Evolutionary conservation across 2,888 invertebrate species (phyloP).

Genomic region (Zygaena filipendulae): DNA sequence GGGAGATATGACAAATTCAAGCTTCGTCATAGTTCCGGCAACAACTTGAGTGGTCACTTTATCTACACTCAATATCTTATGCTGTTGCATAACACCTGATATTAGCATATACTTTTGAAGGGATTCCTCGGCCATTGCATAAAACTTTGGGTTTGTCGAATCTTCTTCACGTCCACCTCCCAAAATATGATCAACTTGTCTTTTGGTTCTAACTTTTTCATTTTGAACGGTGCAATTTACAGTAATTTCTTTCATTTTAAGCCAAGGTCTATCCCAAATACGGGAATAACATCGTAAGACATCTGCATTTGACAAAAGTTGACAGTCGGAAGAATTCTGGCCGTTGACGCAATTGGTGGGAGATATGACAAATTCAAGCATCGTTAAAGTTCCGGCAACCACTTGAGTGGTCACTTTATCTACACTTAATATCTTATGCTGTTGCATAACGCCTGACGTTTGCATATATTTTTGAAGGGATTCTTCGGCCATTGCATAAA

Average conservation of each 20-base stretch:
- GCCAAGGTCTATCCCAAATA: slow-evolving; percentile 71
- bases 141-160: slow-evolving; percentile 8
- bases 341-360: slow-evolving; percentile 34
- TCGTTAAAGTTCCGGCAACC: slow-evolving; percentile 46
- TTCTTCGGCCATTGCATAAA: slow-evolving; percentile 21
- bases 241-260: slow-evolving; percentile 34
- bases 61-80: slow-evolving; percentile 26
- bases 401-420: slow-evolving; percentile 38
- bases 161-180: slow-evolving; percentile 17
- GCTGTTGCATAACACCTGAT: slow-evolving; percentile 11
- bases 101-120: slow-evolving; percentile 21
- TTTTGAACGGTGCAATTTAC: slow-evolving; percentile 17
- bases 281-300: slow-evolving; percentile 38
- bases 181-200: slow-evolving; percentile 3
- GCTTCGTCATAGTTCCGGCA: slow-evolving; percentile 36
- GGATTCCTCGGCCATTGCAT: slow-evolving; percentile 16
- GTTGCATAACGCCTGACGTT: slow-evolving; percentile 11
- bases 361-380: slow-evolving; percentile 31
- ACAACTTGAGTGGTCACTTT: slow-evolving; percentile 47
- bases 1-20: slow-evolving; percentile 33
- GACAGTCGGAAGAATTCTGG: background rate
- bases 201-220: slow-evolving; percentile 3
- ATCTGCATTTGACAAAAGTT: slow-evolving; percentile 19
- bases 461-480: slow-evolving; percentile 22
- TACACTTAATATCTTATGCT: slow-evolving; percentile 25